Base-by-base conservation (phyloP, 2,888 invertebrate genomes). In the Baccha elongata region DNA sequence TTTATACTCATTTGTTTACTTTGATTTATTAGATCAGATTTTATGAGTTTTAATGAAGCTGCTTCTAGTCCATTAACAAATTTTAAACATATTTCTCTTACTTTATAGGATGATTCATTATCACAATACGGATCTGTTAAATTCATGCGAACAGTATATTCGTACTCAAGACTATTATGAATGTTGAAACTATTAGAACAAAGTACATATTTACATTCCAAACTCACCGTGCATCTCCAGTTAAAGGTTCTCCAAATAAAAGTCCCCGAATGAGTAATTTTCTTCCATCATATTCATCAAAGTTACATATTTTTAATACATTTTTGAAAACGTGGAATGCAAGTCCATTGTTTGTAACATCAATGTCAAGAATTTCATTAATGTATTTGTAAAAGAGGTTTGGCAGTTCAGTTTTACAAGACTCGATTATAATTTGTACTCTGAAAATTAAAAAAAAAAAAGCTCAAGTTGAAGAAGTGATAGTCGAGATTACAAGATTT, bases 191-290 rank as follows among this genome's bases (percentile, higher is more conserved):
- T 15, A 13, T 8, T 32, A 6, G 4, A 32, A 7, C 29, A 21
- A 42, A 1, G n/a, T n/a, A 10, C 1, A 4, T 15, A 23, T 44
- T n/a, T 17, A 11, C 3, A 15, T 11, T 40, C 10, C 10, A 21
- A 53, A 69, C 53, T 81, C 73, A 86, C 87, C 88, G 87, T n/a
- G 86, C 85, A 76, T 90, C 89, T 26, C 90, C 89, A 7, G 84
- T 86, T 10, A 84, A 85, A 2, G 85, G 81, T 32, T 88, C 87
- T 0, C 88, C 88, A 11, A 78, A 71, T 2, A 88, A 44, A n/a
- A 90, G 53, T 17, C 87, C 86, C 1, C 84, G 50, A 0, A 87
- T 80, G 0, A 85, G 53, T 11, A 84, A 21, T 15, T 81, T 15
- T 10, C 55, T 48, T 7, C 10, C 53, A 13, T 78, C 55, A 6